Evolutionary conservation across 2,888 invertebrate genomes (phyloP).

Genomic region (Hyalella azteca): DNA sequence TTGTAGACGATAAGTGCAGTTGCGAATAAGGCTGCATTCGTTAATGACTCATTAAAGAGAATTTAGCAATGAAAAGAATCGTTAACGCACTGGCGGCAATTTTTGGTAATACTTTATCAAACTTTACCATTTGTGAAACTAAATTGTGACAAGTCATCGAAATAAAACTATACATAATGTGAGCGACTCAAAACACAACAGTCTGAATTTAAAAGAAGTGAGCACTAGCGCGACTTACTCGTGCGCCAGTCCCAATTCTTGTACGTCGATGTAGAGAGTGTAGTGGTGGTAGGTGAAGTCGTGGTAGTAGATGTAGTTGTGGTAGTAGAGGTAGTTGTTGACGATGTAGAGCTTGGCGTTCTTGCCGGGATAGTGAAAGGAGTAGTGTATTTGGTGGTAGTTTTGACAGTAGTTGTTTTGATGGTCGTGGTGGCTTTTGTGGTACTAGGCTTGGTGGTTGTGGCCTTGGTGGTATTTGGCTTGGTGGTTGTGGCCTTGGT

Average conservation of each 20-base stretch:
- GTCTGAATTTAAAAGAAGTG: not conserved
- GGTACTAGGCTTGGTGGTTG: conserved; percentile 68
- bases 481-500: conserved; percentile 50
- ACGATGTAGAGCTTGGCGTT: conserved; percentile 64
- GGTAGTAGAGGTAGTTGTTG: conserved; percentile 64
- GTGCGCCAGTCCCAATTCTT: conserved; percentile 47
- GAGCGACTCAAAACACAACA: too few species aligned
- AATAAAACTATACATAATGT: too few species aligned
- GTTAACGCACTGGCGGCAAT: too few species aligned
- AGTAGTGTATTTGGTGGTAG: conserved; percentile 62
- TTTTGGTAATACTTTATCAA: too few species aligned
- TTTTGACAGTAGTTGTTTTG: conserved; percentile 63
- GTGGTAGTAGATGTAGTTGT: conserved; percentile 61
- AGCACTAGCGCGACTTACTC: conserved; percentile 13
- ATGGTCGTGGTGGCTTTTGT: conserved; percentile 65
- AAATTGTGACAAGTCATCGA: too few species aligned
- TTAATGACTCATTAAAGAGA: too few species aligned
- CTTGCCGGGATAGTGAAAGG: conserved; percentile 65
- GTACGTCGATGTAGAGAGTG: conserved; percentile 62
- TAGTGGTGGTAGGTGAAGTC: conserved; percentile 64
- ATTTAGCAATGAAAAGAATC: too few species aligned
- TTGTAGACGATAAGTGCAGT: too few species aligned
- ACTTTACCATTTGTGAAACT: too few species aligned
- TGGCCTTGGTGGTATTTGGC: conserved; percentile 62
- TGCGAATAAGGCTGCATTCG: too few species aligned